Evolutionary conservation across 64 coral and sea anemone genomes (phyloP), one percentile per base, ranked within the genome.

Genomic region (Pachyseris speciosa): DNA sequence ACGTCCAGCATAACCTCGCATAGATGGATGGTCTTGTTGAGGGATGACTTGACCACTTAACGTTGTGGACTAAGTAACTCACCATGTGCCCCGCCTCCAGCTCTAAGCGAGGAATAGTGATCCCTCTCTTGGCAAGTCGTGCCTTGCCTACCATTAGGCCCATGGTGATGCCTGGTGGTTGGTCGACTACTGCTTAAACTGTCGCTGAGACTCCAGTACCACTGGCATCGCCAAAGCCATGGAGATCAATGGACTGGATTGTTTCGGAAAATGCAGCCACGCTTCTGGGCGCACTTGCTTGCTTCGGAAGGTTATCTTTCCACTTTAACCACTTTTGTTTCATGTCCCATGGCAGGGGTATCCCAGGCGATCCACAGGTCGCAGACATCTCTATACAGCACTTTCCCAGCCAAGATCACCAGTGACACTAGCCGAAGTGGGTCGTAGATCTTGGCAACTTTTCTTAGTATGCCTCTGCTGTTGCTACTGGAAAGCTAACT

Each of bases 1-100:
- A 74, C 70, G 30, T 78, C 37, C 8, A 53, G 74, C 13, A 49
- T 7, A 25, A 78, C 37, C 45, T 78, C 44, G n/a, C 42, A n/a
- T 51, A 78, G 22, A 17, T 78, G 51, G 6, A 65, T 50, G 7
- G 31, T 29, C 59, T 84, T 84, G 57, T 64, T 24, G 33, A 84
- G 32, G 13, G 60, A 13, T 29, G 55, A 16, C 50, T 85, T 85
- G 24, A 67, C 37, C 11, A 65, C 22, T 48, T 32, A 5, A 79
- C 45, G 24, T 79, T 49, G 26, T n/a, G 49, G 4, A 19, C 6
- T 4, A 79, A 41, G 43, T 79, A 49, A 11, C 3, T 22, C 12
- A 58, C 31, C 83, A 41, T 85, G 33, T 41, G 34, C 28, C 22
- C 69, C 5, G 69, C 1, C 33, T 31, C 69, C 12, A 37, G 16